Evolutionary conservation across 2,888 invertebrate species (phyloP), one percentile per base, ranked within the genome.

Genomic region (Amiota communis): DNA sequence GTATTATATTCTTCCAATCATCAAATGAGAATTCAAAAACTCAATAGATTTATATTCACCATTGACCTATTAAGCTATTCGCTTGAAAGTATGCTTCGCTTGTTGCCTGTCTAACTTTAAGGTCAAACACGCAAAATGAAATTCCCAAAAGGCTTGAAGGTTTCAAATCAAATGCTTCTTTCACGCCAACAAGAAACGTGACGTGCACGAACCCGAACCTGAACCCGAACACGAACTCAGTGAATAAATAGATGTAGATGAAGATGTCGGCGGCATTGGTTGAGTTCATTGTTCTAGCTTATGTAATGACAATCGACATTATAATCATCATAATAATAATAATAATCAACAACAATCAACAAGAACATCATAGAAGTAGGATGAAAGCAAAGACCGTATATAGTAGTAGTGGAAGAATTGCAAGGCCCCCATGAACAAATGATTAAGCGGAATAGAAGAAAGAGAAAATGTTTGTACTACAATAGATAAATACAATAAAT

Each of bases 111-210:
- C 36, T 36, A 6, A 36, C 36, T 6, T 36, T 36, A 36, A 36
- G 36, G 36, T 6, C 36, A 36, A 36, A 36, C 59, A 59, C 20
- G 59, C 59, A 17, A 10, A 59, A 20, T 20, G 11, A n/a, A 59
- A 59, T 59, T 20, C 59, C 59, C 59, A 59, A 20, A 59, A 64
- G 36, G 10, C 64, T 46, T 46, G 15, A 64, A 47, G 36, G 36
- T 6, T 36, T 36, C 36, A 36, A 36, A 36, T 36, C 36, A 46
- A n/a, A 15, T n/a, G 15, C 13, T 47, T 47, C 12, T 64, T 65
- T 65, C 65, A 65, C 48, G 48, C 65, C 48, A n/a, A 49, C 48
- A 47, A 65, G 8, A 49, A 49, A 65, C 65, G 65, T 65, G 48
- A 48, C 17, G 20, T 20, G 59, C 10, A 20, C 20, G 9, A 20